Evolutionary conservation across 2,888 invertebrate genomes (phyloP).

Genomic region (Dolomedes plantarius): DNA sequence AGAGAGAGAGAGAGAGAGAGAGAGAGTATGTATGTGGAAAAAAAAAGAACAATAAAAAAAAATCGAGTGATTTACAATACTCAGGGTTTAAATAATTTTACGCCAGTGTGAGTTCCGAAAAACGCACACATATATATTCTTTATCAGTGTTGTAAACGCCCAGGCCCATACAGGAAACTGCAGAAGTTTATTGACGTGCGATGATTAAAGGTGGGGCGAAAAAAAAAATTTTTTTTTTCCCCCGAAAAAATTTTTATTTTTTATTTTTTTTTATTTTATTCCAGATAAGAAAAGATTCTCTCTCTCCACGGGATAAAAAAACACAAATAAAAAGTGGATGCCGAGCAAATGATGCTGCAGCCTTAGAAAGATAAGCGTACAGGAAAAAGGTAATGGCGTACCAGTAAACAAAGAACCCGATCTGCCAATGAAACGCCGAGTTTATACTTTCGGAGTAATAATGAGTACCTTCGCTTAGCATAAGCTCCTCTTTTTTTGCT

Average conservation of each 20-base stretch:
- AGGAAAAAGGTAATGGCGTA: conserved; percentile 64
- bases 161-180: conserved; percentile 52
- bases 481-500: conserved; percentile 50
- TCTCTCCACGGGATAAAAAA: conserved; percentile 13
- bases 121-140: conserved; percentile 29
- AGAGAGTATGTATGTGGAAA: too few relatives aligned
- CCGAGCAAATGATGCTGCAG: conserved; percentile 67
- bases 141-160: conserved; percentile 62
- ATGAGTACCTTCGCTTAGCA: conserved; percentile 67
- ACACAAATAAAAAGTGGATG: conserved; percentile 30
- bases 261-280: conserved; percentile 25
- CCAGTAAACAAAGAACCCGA: conserved; percentile 67
- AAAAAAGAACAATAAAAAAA: conserved; percentile 20
- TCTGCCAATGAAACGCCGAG: conserved; percentile 68
- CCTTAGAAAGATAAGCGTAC: conserved; percentile 44
- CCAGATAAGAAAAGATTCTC: conserved; percentile 56
- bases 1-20: neutral
- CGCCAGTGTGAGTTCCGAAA: conserved; percentile 39
- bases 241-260: neutral
- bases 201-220: conserved; percentile 61
- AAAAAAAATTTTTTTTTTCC: conserved; percentile 31
- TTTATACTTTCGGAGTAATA: conserved; percentile 66
- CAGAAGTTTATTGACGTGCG: conserved; percentile 61
- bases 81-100: conserved; percentile 69
- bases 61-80: conserved; percentile 64